Conservation (phyloP, 2,797 vertebrate genomes). For the Poecilia velifera region DNA sequence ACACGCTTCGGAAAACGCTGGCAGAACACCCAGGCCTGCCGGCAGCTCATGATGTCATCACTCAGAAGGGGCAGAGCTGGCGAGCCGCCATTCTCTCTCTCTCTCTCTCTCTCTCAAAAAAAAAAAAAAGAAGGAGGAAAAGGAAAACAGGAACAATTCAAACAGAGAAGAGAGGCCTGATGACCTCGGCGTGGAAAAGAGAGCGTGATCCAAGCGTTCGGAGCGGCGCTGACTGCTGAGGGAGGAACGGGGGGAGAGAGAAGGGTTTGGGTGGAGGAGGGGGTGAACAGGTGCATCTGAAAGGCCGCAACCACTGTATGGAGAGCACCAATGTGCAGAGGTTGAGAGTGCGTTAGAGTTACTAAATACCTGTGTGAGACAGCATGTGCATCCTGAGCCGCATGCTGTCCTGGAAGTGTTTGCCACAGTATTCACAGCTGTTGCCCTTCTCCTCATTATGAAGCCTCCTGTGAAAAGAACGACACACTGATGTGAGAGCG, state of each 20-base stretch:
- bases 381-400: slow-evolving; percentile 98
- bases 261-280: not conserved
- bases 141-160: slow-evolving; percentile 70
- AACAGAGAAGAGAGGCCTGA: slow-evolving; percentile 52
- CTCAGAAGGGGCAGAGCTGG: slow-evolving; percentile 91
- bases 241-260: not conserved
- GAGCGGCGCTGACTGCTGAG: slow-evolving; percentile 54
- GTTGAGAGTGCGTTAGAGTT: slow-evolving; percentile 40
- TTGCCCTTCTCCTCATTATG: slow-evolving; percentile 96
- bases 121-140: slow-evolving; percentile 63
- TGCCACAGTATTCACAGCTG: slow-evolving; percentile 96
- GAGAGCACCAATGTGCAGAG: slow-evolving; percentile 52
- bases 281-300: slow-evolving; percentile 73
- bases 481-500: slow-evolving; percentile 51
- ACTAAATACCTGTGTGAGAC: slow-evolving; percentile 94
- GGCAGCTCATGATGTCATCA: slow-evolving; percentile 98
- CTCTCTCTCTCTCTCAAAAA: slow-evolving; percentile 44
- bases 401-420: slow-evolving; percentile 95
- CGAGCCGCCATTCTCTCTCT: slow-evolving; percentile 71
- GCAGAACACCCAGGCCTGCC: slow-evolving; percentile 99
- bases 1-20: slow-evolving; percentile 98
- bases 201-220: slow-evolving; percentile 65
- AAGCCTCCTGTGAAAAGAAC: slow-evolving; percentile 87
- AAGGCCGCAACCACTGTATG: slow-evolving; percentile 59
- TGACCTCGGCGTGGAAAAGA: slow-evolving; percentile 60